Conservation (phyloP, 2,797 vertebrate genomes). For the Amphiprion clarkii region DNA sequence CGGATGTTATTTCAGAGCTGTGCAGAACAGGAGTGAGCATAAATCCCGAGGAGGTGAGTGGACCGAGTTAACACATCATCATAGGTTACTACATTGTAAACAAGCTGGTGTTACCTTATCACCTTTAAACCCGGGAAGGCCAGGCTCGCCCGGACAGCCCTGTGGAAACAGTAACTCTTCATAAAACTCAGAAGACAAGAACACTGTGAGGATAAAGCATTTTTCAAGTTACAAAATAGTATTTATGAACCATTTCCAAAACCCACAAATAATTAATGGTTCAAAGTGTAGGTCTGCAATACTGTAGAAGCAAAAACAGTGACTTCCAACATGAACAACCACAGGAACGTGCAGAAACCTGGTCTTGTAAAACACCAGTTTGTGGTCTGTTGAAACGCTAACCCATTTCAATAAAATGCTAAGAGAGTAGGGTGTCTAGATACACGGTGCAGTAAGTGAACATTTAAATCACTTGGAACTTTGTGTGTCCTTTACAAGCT, state of each 20-base stretch:
- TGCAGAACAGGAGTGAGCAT: not conserved
- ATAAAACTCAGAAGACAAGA: constrained; percentile 14
- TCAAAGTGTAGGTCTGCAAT: not conserved
- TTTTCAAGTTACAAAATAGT: not conserved
- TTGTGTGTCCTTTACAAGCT: not conserved
- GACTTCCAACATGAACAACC: not conserved
- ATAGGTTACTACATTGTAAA: constrained; percentile 26
- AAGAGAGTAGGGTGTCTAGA: too few relatives aligned
- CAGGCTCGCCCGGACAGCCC: constrained; percentile 88
- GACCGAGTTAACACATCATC: constrained; percentile 17
- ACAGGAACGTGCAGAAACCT: not conserved
- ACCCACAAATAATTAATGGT: not conserved
- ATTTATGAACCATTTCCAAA: not conserved
- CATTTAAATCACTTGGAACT: not conserved
- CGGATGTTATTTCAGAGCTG: not conserved
- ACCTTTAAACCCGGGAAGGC: constrained; percentile 89
- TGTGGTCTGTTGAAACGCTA: not conserved
- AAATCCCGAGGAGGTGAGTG: constrained; percentile 9
- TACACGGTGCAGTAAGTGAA: not conserved
- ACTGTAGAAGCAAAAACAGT: not conserved
- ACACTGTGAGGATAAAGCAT: not conserved
- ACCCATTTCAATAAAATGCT: too few relatives aligned
- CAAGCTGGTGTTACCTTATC: constrained; percentile 85
- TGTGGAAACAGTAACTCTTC: constrained; percentile 66
- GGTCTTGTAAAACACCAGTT: not conserved